Conservation (phyloP, 2,113 vertebrate genomes). For the Rhynchopsitta pachyrhyncha region DNA sequence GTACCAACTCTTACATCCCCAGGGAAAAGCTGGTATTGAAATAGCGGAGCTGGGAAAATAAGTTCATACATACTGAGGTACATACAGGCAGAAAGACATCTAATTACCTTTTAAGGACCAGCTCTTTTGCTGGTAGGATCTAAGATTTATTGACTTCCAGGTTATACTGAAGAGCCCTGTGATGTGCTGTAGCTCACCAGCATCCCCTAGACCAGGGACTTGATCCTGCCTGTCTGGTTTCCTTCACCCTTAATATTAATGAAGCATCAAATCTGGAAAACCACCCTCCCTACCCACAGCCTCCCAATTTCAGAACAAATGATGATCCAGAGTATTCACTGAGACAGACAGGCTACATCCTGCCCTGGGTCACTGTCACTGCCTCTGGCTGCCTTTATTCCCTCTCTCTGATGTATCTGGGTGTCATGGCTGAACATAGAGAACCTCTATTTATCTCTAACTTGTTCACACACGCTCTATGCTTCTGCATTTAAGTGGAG, state of each 20-base stretch:
- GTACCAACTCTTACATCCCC: neutral
- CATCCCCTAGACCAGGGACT: neutral
- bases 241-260: neutral
- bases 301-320: neutral
- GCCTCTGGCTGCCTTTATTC: neutral
- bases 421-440: neutral
- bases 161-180: neutral
- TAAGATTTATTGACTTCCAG: neutral
- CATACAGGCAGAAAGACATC: neutral
- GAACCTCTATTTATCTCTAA: neutral
- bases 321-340: neutral
- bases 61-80: neutral
- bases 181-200: neutral
- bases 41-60: neutral
- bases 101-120: neutral
- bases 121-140: neutral
- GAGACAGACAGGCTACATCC: neutral
- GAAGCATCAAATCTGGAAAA: neutral
- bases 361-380: neutral
- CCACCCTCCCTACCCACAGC: too few relatives aligned
- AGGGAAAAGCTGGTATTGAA: neutral
- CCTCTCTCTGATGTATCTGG: neutral
- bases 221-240: neutral
- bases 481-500: neutral
- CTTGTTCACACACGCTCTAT: neutral